Base-by-base conservation (phyloP, 2,113 vertebrate genomes). In the Ranitomeya imitator region DNA sequence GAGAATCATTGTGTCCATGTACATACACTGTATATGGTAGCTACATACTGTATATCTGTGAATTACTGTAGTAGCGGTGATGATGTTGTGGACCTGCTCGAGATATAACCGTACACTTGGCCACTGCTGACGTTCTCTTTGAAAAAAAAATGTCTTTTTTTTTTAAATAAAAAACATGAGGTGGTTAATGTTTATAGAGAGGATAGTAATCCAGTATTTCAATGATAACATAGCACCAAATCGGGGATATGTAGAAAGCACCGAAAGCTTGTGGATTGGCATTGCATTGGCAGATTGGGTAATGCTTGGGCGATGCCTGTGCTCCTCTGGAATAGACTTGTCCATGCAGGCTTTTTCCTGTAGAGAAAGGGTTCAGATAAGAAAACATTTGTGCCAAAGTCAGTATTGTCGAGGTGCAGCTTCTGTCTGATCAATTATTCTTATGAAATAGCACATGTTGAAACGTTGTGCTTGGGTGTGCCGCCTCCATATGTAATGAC, bases 381-480 rank as follows among this genome's bases (percentile, higher is more conserved):
- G 21, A 13, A 59, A 65, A 83, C n/a, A 31, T 65, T 83, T 13
- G 51, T 83, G 61, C 45, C 61, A n/a, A 54, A 21, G 81, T 69
- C 81, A 67, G 63, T 23, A 15, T 15, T 83, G 81, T 69, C 81
- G 69, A 26, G 7, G 63, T 54, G 31, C 37, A 65, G 69, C 81
- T 23, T 51, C 81, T 54, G 37, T 83, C 81, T 19, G 59, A 61
- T 61, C 79, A 82, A 60, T 18, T 23, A 65, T 52, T 23, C 81
- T 83, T 83, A 14, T 69, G 45, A 83, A 83, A 83, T 54, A n/a
- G 21, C 61, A 23, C 19, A 82, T 82, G 79, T 45, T 45, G 79
- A 82, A 63, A 67, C 54, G 19, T 18, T 83, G 61, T 63, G 19
- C 21, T n/a, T n/a, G 37, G 81, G 81, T 67, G 81, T 83, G 81